Percentiles rank a stretch among this genome's conserved stretches.
phyloP scores from a whole-genome alignment of 2,888 invertebrate species.

The Acrobasis repandana region DNA sequence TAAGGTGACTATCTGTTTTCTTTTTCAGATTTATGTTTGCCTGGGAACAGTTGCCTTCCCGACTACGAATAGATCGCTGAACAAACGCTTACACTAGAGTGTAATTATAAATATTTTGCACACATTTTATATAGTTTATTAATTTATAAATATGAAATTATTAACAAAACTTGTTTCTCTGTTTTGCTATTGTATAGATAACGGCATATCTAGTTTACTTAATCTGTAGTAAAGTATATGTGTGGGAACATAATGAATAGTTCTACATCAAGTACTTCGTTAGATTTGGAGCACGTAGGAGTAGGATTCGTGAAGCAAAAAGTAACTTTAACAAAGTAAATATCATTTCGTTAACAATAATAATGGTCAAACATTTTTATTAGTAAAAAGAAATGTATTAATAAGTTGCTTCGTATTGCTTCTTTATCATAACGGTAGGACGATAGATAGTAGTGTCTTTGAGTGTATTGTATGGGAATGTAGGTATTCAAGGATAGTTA shows the following conservation, averaged over 20 bases:
- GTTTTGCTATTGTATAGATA: conserved; percentile 53
- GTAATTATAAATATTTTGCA: conserved; percentile 53
- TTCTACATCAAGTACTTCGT: conserved; percentile 33
- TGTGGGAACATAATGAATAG: conserved; percentile 26
- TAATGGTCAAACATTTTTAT: background rate
- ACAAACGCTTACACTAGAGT: conserved; percentile 50
- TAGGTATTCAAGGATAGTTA: too few relatives aligned
- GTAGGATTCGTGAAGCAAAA: conserved; percentile 1
- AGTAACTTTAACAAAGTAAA: background rate
- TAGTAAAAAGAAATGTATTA: too few relatives aligned
- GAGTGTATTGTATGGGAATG: too few relatives aligned
- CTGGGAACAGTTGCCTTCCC: conserved; percentile 26
- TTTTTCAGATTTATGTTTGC: conserved; percentile 48
- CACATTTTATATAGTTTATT: conserved; percentile 48
- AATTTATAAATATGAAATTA: conserved; percentile 43
- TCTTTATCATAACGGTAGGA: too few relatives aligned
- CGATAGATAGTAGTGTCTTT: too few relatives aligned
- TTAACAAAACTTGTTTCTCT: conserved; percentile 34
- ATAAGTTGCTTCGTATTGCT: too few relatives aligned
- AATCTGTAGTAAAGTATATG: conserved; percentile 52
- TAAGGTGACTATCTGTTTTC: too few relatives aligned
- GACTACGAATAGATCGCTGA: conserved; percentile 35
- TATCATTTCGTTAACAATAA: background rate
- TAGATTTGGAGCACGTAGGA: conserved; percentile 5
- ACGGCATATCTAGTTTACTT: conserved; percentile 52